phyloP scores from a whole-genome alignment of 2,797 vertebrate genomes.

The Pangasius larnaudii region DNA sequence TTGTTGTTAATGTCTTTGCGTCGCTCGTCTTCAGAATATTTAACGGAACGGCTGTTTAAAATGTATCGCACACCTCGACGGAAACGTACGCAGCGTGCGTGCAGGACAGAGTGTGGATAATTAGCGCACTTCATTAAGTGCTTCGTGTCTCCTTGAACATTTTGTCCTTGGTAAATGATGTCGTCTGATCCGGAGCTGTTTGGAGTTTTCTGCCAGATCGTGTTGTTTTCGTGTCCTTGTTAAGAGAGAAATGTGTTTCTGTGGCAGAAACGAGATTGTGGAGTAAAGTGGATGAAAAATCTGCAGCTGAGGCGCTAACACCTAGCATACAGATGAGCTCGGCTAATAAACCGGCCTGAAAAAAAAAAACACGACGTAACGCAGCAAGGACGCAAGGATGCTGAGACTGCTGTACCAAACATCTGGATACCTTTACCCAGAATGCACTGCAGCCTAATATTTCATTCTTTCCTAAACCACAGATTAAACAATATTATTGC shows the following conservation, averaged over 20 bases:
- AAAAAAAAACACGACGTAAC: neutral
- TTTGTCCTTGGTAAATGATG: neutral
- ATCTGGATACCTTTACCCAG: neutral
- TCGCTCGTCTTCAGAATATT: neutral
- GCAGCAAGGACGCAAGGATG: neutral
- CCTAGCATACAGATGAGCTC: constrained; percentile 12
- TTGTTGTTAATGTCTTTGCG: neutral
- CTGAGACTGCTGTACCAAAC: neutral
- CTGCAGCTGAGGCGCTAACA: neutral
- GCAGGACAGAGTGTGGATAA: neutral
- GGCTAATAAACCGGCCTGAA: neutral
- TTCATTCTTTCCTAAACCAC: neutral
- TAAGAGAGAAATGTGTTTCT: neutral
- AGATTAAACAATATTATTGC: neutral
- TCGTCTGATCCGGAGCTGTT: neutral
- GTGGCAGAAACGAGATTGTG: neutral
- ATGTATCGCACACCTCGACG: neutral
- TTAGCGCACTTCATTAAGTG: neutral
- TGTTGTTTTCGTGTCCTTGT: neutral
- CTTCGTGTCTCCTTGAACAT: neutral
- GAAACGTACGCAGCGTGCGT: neutral
- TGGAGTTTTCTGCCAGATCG: neutral
- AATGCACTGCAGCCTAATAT: neutral
- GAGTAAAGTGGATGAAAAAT: constrained; percentile 7
- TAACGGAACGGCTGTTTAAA: neutral